Base-by-base conservation (phyloP, 2,113 vertebrate genomes). In the Carettochelys insculpta region DNA sequence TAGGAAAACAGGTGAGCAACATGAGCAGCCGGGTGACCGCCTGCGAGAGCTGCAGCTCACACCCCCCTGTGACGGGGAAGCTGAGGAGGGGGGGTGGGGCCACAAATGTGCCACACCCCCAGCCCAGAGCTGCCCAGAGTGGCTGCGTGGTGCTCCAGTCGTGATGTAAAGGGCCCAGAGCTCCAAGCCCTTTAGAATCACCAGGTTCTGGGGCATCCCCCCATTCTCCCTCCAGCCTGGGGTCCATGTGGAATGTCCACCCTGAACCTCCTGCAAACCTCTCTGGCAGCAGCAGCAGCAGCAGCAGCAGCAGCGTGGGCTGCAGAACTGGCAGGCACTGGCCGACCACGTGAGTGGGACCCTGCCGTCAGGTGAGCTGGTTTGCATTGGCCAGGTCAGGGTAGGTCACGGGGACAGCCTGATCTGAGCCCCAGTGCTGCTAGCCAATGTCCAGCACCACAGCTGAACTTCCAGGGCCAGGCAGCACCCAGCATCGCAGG, bases 1-100 rank as follows among this genome's bases (percentile, higher is more conserved):
- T 97, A 53, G 82, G 77, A 91, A 95, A 94, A 93, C 58, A 91
- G 51, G 50, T 22, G 79, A 71, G 38, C 1, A 58, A 93, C 91
- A 34, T 75, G 3, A 2, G 50, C 5, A 56, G 48, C 25, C 0
- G 25, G 34, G 20, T 0, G 3, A 41, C 45, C 43, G 27, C 73
- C 78, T 34, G 13, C 1, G 0, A 0, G 65, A 52, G 45, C n/a
- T n/a, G n/a, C n/a, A n/a, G n/a, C n/a, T n/a, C n/a, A 11, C 11
- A 24, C 38, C 65, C 17, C 13, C 4, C 65, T 75, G 5, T 17
- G 41, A 65, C 0, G 4, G 34, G 47, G 54, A 93, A 89, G 78
- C 16, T 6, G 11, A 87, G 14, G 20, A 76, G 91, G 83, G 29
- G n/a, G n/a, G n/a, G n/a, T n/a, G n/a, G n/a, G n/a, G n/a, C n/a